phyloP scores from a whole-genome alignment of 2,797 vertebrate species.

The Trichosurus vulpecula region DNA sequence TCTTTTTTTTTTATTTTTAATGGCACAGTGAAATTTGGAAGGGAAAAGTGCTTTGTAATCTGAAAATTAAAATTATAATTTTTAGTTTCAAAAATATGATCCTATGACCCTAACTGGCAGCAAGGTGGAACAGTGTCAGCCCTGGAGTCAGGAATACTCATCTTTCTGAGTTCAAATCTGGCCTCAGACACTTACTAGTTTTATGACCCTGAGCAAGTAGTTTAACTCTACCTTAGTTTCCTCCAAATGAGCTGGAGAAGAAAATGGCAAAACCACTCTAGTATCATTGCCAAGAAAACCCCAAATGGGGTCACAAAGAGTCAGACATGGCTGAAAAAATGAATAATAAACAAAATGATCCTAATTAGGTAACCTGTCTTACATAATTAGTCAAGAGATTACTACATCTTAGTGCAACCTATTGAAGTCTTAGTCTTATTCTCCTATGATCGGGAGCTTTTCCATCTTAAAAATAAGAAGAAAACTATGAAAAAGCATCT shows the following conservation, averaged over 20 bases:
- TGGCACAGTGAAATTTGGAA: constrained; percentile 64
- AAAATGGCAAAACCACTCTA: not conserved
- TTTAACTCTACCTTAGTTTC: not conserved
- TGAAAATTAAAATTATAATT: constrained; percentile 6
- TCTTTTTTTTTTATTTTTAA: constrained; percentile 15
- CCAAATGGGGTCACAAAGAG: not conserved
- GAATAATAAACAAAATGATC: not conserved
- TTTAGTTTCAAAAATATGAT: no score
- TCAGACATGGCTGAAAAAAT: not conserved
- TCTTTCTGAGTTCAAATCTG: not conserved
- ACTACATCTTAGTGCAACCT: not conserved
- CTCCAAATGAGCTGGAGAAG: not conserved
- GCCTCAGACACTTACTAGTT: not conserved
- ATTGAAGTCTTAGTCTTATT: not conserved
- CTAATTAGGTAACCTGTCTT: not conserved
- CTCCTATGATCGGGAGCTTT: not conserved
- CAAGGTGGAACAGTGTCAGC: not conserved
- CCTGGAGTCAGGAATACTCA: not conserved
- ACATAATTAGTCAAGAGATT: not conserved
- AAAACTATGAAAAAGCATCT: not conserved
- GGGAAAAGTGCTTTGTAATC: constrained; percentile 51
- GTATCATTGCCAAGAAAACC: not conserved
- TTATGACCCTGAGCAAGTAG: not conserved
- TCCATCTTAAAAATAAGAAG: not conserved
- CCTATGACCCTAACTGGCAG: not conserved